phyloP scores from a whole-genome alignment of 1,140 invertebrate genomes.

The Chironomus tepperi region DNA sequence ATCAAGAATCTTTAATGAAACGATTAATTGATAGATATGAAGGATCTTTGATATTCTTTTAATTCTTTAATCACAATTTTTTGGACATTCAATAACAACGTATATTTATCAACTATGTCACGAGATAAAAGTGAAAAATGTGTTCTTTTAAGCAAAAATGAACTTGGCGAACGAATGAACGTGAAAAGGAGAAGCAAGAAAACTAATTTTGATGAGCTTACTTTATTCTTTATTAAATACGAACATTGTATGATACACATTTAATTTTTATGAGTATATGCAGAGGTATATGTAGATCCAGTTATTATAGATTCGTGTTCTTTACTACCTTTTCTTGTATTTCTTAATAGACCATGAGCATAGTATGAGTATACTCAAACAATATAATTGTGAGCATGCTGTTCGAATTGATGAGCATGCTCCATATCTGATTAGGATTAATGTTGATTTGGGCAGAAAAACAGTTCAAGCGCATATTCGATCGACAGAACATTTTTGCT shows the following conservation, averaged over 20 bases:
- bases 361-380: too few relatives aligned
- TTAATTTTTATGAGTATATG: background rate
- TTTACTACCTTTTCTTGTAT: too few relatives aligned
- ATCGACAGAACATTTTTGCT: too few relatives aligned
- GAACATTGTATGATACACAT: conserved; percentile 1
- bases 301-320: too few relatives aligned
- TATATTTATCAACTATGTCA: background rate
- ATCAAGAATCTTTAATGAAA: background rate
- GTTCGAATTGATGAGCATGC: too few relatives aligned
- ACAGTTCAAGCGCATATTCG: too few relatives aligned
- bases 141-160: background rate
- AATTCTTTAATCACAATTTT: background rate
- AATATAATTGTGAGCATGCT: too few relatives aligned
- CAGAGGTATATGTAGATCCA: too few relatives aligned
- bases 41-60: background rate
- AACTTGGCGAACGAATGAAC: background rate
- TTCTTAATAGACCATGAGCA: too few relatives aligned
- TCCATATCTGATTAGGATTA: too few relatives aligned
- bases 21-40: background rate
- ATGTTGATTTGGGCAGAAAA: too few relatives aligned
- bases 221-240: background rate
- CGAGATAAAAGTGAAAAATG: background rate
- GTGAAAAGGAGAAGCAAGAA: background rate
- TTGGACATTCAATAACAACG: background rate
- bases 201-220: conserved; percentile 9